phyloP scores from a whole-genome alignment of 1,140 invertebrate genomes.

The Pseudachorutes palmiensis region DNA sequence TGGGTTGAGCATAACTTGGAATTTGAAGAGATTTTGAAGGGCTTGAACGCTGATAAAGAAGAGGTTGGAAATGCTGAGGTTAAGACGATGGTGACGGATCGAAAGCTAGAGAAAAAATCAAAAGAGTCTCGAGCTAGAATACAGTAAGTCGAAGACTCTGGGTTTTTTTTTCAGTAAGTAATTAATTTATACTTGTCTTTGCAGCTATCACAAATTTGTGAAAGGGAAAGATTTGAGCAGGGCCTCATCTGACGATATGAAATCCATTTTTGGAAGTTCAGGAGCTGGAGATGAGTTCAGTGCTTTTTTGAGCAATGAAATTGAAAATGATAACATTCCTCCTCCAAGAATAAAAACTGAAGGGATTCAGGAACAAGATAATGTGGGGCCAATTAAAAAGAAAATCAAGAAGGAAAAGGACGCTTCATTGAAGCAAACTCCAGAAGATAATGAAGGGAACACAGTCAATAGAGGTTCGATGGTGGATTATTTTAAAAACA shows the following conservation, averaged over 20 bases:
- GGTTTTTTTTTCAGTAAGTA: not conserved
- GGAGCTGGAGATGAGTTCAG: not conserved
- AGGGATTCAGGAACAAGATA: too few relatives aligned
- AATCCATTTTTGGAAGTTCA: constrained; percentile 33
- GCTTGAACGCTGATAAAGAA: constrained; percentile 7
- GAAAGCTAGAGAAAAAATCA: constrained; percentile 27
- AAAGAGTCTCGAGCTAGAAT: constrained; percentile 30
- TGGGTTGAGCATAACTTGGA: constrained; percentile 32
- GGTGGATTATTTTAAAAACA: not conserved
- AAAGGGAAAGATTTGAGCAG: constrained; percentile 35
- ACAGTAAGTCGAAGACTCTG: constrained; percentile 30
- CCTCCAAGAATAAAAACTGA: too few relatives aligned
- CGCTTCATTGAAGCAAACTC: too few relatives aligned
- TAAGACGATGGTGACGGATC: not conserved
- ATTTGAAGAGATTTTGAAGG: constrained; percentile 23
- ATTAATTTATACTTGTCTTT: too few relatives aligned
- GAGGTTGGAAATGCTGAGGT: not conserved
- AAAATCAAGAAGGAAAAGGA: not conserved
- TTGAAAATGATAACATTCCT: not conserved
- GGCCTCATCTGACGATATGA: constrained; percentile 20
- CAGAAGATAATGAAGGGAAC: not conserved
- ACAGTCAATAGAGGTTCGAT: not conserved
- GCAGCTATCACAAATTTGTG: constrained; percentile 34
- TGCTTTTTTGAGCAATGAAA: not conserved
- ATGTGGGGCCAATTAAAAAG: not conserved